Evolutionary conservation across 2,797 vertebrate genomes (phyloP).

Genomic region (Dipus sagitta): DNA sequence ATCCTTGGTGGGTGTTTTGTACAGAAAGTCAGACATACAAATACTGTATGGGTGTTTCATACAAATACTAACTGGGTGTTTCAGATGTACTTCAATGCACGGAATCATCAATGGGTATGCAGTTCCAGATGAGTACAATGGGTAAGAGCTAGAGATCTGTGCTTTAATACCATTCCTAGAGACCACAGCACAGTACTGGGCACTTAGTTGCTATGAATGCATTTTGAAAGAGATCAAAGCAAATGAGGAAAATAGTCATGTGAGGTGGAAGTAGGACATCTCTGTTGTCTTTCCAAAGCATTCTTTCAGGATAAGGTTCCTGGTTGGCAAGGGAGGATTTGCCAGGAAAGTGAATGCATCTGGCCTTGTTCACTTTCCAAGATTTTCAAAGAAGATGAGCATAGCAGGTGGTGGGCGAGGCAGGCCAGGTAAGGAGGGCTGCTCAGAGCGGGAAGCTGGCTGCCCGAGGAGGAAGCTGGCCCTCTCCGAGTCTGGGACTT

Average conservation of each 20-base stretch:
- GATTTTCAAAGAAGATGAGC: no score
- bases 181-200: accelerated
- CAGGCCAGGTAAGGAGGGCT: background rate
- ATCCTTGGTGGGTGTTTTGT: no score
- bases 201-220: background rate
- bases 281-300: background rate
- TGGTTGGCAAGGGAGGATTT: background rate
- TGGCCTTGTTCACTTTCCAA: no score
- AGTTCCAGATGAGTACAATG: no score
- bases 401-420: background rate
- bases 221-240: background rate
- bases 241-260: background rate
- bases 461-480: accelerated
- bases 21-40: no score
- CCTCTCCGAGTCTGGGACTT: background rate
- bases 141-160: no score
- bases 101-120: no score
- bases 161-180: accelerated
- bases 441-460: accelerated
- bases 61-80: no score
- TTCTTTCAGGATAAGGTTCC: background rate
- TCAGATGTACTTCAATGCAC: background rate
- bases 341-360: no score
- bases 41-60: no score
- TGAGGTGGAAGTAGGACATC: background rate